These are phyloP conservation scores for Drosophila subsilvestris DNA, from an alignment of 2,888 invertebrate species.

Conservation along the genomic window DNA sequence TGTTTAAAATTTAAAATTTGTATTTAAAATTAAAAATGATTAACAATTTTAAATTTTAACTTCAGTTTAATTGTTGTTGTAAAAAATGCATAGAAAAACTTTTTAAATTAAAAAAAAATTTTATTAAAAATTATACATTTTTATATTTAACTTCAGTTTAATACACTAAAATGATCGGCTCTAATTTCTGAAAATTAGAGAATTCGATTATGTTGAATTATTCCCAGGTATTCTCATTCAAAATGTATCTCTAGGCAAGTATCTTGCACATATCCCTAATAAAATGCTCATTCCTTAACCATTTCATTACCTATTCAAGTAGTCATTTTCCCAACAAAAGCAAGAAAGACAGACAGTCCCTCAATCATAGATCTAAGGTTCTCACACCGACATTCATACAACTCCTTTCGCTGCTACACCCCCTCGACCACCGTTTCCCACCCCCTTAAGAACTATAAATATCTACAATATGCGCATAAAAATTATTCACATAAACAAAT, in stretches of 20 bases:
- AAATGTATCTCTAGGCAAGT: background rate
- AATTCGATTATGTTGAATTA: too few species aligned
- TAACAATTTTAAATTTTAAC: too few species aligned
- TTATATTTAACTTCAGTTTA: too few species aligned
- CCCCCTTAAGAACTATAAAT: conserved; percentile 66
- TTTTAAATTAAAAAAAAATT: too few species aligned
- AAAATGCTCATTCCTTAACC: background rate
- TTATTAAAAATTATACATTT: too few species aligned
- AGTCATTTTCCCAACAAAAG: background rate
- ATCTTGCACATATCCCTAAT: background rate
- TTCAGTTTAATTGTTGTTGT: too few species aligned
- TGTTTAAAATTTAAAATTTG: too few species aligned
- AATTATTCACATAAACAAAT: conserved; percentile 72
- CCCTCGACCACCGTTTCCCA: background rate
- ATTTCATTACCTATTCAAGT: background rate
- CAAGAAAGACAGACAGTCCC: background rate
- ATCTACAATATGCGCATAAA: conserved; percentile 62
- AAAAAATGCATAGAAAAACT: too few species aligned
- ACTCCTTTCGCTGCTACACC: background rate
- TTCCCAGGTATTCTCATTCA: too few species aligned
- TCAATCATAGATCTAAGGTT: background rate
- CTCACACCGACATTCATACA: background rate
- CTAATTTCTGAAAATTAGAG: too few species aligned
- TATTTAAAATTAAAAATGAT: too few species aligned
- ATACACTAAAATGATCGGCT: too few species aligned